Evolutionary conservation across 2,113 vertebrate genomes (phyloP).

Genomic region (Channa maculata): DNA sequence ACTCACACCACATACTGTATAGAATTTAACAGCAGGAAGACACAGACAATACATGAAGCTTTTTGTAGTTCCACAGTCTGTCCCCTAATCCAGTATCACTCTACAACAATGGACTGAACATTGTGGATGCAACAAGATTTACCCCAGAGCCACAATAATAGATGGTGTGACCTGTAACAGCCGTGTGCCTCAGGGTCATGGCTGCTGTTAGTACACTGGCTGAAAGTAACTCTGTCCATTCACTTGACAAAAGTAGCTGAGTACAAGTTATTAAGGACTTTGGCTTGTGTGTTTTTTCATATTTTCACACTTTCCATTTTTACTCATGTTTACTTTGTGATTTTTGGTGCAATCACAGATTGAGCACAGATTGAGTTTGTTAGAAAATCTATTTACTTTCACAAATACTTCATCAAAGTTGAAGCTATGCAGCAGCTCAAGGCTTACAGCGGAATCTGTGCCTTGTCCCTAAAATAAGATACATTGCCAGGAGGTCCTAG

Average conservation of each 20-base stretch:
- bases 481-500: too few species aligned
- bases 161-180: conserved; percentile 28
- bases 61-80: conserved; percentile 30
- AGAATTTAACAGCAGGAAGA: conserved; percentile 62
- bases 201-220: neutral
- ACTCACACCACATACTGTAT: conserved; percentile 26
- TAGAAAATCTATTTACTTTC: too few species aligned
- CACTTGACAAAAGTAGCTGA: too few species aligned
- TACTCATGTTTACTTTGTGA: too few species aligned
- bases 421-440: too few species aligned
- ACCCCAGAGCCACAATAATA: conserved; percentile 42
- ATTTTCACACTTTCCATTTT: too few species aligned
- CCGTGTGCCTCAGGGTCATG: neutral
- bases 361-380: too few species aligned
- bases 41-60: conserved; percentile 45
- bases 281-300: too few species aligned
- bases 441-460: neutral
- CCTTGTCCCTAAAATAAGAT: neutral
- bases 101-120: neutral
- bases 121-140: conserved; percentile 3
- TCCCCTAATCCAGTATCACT: conserved; percentile 25
- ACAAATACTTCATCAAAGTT: too few species aligned
- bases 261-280: too few species aligned
- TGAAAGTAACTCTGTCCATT: too few species aligned
- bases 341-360: too few species aligned